phyloP scores from a whole-genome alignment of 1,140 invertebrate genomes.

The Chionoecetes opilio region DNA sequence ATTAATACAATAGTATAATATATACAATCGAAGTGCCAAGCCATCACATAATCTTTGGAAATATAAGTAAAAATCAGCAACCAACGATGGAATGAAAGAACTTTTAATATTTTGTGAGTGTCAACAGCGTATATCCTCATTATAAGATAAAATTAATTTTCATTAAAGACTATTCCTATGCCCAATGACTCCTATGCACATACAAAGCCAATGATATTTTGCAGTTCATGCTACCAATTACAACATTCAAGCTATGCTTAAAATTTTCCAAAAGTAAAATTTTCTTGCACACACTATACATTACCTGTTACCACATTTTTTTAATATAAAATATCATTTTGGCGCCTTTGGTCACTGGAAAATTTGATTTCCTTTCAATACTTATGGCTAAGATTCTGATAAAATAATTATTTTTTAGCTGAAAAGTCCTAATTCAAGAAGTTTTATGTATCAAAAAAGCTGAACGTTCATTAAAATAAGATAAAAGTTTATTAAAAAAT shows the following conservation, averaged over 20 bases:
- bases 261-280: not conserved
- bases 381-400: constrained; percentile 20
- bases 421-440: not conserved
- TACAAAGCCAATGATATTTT: constrained; percentile 65
- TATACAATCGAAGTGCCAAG: constrained; percentile 65
- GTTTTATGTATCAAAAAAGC: constrained; percentile 30
- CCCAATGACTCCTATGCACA: constrained; percentile 60
- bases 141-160: constrained; percentile 52
- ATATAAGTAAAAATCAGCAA: constrained; percentile 53
- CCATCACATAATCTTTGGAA: constrained; percentile 66
- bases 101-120: constrained; percentile 25
- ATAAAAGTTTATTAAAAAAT: constrained; percentile 12
- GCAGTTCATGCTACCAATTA: constrained; percentile 55
- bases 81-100: constrained; percentile 42
- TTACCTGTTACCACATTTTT: not conserved
- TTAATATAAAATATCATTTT: not conserved
- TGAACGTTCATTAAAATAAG: not conserved
- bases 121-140: constrained; percentile 25
- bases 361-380: not conserved
- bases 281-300: constrained; percentile 8
- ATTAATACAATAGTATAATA: constrained; percentile 57
- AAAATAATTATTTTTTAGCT: constrained; percentile 10
- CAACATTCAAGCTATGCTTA: constrained; percentile 66
- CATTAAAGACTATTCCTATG: constrained; percentile 65
- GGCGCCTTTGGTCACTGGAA: constrained; percentile 24